These are phyloP conservation scores for Cacatua alba DNA, from an alignment of 2,113 vertebrate species.

Conservation along the genomic window DNA sequence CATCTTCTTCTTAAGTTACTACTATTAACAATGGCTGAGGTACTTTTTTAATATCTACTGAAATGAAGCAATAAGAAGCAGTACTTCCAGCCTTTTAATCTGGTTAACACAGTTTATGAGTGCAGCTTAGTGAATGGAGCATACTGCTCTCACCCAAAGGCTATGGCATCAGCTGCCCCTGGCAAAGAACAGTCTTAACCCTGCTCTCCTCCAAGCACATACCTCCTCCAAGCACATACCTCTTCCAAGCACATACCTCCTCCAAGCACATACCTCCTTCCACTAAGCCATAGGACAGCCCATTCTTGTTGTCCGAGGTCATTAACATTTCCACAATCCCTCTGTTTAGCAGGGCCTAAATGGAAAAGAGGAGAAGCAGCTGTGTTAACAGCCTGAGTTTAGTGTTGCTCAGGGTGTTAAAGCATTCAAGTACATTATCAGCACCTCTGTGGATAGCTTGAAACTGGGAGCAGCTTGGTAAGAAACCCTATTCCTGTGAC, in stretches of 20 bases:
- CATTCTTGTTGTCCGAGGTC: constrained; percentile 85
- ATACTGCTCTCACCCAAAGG: neutral
- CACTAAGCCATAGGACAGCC: constrained; percentile 76
- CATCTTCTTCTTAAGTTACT: neutral
- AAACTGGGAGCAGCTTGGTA: neutral
- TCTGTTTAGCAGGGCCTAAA: constrained; percentile 82
- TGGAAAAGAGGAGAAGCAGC: neutral
- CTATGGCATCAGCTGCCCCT: neutral
- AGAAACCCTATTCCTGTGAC: neutral
- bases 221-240: constrained; percentile 71
- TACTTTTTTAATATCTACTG: neutral
- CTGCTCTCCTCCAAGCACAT: neutral
- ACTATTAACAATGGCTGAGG: neutral
- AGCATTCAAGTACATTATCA: neutral
- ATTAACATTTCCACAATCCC: constrained; percentile 87
- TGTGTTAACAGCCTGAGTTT: neutral
- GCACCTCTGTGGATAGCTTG: neutral
- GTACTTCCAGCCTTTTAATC: neutral
- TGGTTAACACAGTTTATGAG: neutral
- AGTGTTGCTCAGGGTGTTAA: neutral
- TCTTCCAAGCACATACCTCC: constrained; percentile 85
- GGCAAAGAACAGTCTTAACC: neutral
- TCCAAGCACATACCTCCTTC: constrained; percentile 82
- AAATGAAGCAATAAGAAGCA: neutral
- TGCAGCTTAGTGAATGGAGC: neutral